Percentiles rank a stretch among this genome's conserved stretches.
Conservation (phyloP, 1,140 invertebrate genomes). For the Aleiodes sp. region DNA sequence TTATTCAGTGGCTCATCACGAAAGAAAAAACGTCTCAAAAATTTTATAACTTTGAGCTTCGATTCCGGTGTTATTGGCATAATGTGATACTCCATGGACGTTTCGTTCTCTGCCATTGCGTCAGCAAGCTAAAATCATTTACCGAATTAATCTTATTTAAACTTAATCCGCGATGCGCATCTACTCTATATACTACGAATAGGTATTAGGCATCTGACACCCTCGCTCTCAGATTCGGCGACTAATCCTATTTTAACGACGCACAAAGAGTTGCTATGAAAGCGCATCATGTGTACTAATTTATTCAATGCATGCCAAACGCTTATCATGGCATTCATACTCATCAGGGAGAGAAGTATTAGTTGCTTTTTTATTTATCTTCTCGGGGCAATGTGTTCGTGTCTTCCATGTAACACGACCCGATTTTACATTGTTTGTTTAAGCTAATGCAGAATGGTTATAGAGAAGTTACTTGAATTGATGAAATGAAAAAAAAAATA, state of each 20-base stretch:
- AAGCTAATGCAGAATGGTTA: slow-evolving; percentile 14
- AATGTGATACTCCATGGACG: slow-evolving; percentile 56
- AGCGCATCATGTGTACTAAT: not conserved
- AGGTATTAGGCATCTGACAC: too few relatives aligned
- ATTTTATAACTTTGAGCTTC: slow-evolving; percentile 66
- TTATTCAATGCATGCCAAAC: not conserved
- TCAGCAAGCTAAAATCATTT: slow-evolving; percentile 53
- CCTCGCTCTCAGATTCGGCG: not conserved
- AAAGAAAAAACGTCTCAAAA: slow-evolving; percentile 74
- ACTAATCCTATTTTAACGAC: slow-evolving; percentile 18
- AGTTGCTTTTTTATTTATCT: not conserved
- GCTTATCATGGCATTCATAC: not conserved
- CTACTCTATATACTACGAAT: not conserved
- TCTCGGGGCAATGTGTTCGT: not conserved
- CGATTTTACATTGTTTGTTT: slow-evolving; percentile 15
- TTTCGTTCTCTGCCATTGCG: slow-evolving; percentile 35
- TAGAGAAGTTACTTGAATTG: too few relatives aligned
- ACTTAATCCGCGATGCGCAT: not conserved
- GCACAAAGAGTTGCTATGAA: slow-evolving; percentile 3
- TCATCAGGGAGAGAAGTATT: not conserved
- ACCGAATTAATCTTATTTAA: slow-evolving; percentile 15
- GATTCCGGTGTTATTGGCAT: slow-evolving; percentile 60
- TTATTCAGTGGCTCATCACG: slow-evolving; percentile 78
- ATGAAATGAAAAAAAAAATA: too few relatives aligned
- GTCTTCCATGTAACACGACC: not conserved